Evolutionary conservation across 2,888 invertebrate genomes (phyloP).

Genomic region (Tillus elongatus): DNA sequence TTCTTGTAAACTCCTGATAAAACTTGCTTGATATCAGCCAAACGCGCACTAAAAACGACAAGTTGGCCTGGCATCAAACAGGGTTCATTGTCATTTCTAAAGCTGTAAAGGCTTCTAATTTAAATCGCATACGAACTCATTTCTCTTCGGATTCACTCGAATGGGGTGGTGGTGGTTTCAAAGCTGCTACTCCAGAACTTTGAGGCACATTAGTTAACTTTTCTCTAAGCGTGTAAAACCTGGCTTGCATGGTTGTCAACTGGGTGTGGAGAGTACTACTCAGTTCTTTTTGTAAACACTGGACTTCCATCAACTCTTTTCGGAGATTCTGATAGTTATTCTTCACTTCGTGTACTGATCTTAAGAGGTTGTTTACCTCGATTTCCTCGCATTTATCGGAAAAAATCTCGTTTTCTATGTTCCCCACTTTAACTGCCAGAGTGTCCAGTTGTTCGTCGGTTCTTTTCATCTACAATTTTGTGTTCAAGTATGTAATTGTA

Average conservation of each 20-base stretch:
- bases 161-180: no score
- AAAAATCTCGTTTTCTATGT: constrained; percentile 56
- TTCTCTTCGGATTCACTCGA: no score
- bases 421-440: constrained; percentile 65
- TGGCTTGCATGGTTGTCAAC: constrained; percentile 62
- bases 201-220: constrained; percentile 46
- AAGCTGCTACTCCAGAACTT: neutral
- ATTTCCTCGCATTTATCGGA: constrained; percentile 44
- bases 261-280: constrained; percentile 65
- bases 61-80: no score
- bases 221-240: constrained; percentile 63
- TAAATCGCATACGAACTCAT: no score
- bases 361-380: constrained; percentile 63
- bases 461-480: constrained; percentile 60
- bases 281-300: constrained; percentile 69
- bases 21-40: no score
- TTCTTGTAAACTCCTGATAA: no score
- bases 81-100: constrained; percentile 3
- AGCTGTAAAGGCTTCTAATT: no score
- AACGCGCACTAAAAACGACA: constrained; percentile 3
- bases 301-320: constrained; percentile 69
- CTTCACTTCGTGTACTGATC: constrained; percentile 68
- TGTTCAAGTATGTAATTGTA: no score
- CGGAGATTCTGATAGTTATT: constrained; percentile 72
- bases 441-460: constrained; percentile 64